phyloP scores from a whole-genome alignment of 2,113 vertebrate genomes.

The Ariopsis seemanni region DNA sequence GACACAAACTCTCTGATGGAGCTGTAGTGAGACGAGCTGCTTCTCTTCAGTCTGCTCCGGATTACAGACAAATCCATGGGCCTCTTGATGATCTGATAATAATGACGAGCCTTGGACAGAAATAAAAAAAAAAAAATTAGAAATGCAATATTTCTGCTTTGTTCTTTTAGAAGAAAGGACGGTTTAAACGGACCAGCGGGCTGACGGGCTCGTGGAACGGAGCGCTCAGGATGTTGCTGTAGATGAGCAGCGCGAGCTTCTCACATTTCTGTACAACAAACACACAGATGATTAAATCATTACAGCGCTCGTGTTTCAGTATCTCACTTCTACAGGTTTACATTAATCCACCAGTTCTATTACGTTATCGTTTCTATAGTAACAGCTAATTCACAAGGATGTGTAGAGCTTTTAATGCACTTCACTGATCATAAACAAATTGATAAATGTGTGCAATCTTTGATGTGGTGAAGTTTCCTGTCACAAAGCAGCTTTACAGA shows the following conservation, averaged over 20 bases:
- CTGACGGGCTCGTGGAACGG: conserved; percentile 97
- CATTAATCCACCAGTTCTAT: background rate
- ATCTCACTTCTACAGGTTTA: background rate
- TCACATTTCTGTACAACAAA: conserved; percentile 85
- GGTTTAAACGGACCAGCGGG: conserved; percentile 81
- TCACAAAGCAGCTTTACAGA: too few species aligned
- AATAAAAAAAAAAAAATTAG: background rate
- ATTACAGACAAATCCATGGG: conserved; percentile 97
- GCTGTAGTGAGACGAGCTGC: conserved; percentile 79
- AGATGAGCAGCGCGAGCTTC: conserved; percentile 86
- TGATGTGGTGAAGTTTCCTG: background rate
- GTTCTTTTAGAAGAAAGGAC: background rate
- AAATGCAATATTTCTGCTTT: background rate
- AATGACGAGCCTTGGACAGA: conserved; percentile 86
- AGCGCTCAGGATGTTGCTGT: conserved; percentile 89
- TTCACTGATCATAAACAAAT: background rate
- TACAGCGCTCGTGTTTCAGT: background rate
- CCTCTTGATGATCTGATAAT: conserved; percentile 98
- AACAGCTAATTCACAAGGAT: background rate
- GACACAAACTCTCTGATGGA: conserved; percentile 85
- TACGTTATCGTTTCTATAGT: background rate
- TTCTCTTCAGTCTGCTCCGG: conserved; percentile 83
- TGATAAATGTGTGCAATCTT: background rate
- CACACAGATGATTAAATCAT: conserved; percentile 13
- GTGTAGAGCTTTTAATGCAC: background rate